Percentiles rank a stretch among this genome's conserved stretches.
Evolutionary conservation across 2,888 invertebrate species (phyloP).

Genomic region (Abscondita cerata): DNA sequence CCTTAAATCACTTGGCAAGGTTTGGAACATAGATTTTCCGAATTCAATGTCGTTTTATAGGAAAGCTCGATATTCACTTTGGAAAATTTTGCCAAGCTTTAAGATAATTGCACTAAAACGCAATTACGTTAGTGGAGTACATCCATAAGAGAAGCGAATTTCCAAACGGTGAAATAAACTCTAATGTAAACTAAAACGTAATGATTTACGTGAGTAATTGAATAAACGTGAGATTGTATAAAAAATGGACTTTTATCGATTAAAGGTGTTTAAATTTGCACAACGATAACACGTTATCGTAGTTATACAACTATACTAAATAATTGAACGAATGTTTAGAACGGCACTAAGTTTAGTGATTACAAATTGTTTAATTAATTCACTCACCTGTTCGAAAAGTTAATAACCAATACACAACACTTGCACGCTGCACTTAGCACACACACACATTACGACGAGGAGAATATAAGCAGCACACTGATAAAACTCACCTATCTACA

Average conservation of each 20-base stretch:
- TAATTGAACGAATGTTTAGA: too few species aligned
- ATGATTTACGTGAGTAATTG: too few species aligned
- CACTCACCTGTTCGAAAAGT: slow-evolving; percentile 20
- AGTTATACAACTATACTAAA: too few species aligned
- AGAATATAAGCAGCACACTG: not conserved
- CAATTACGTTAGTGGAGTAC: not conserved
- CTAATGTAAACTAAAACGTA: too few species aligned
- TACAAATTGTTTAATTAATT: slow-evolving; percentile 17
- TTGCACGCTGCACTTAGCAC: not conserved
- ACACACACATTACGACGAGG: not conserved
- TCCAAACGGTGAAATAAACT: too few species aligned
- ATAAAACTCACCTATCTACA: slow-evolving; percentile 17
- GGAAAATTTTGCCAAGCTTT: not conserved
- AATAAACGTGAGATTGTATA: too few species aligned
- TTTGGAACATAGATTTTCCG: slow-evolving; percentile 1
- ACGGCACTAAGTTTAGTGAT: too few species aligned
- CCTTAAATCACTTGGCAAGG: not conserved
- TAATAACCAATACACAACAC: slow-evolving; percentile 13
- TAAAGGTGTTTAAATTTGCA: too few species aligned
- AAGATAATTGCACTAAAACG: not conserved
- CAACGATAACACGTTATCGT: too few species aligned
- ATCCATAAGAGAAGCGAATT: not conserved
- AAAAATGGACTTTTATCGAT: too few species aligned
- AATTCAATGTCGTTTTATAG: slow-evolving; percentile 5
- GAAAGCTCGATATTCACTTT: not conserved